These are phyloP conservation scores for Elaeidobius kamerunicus DNA, from an alignment of 2,888 invertebrate species.

Conservation along the genomic window DNA sequence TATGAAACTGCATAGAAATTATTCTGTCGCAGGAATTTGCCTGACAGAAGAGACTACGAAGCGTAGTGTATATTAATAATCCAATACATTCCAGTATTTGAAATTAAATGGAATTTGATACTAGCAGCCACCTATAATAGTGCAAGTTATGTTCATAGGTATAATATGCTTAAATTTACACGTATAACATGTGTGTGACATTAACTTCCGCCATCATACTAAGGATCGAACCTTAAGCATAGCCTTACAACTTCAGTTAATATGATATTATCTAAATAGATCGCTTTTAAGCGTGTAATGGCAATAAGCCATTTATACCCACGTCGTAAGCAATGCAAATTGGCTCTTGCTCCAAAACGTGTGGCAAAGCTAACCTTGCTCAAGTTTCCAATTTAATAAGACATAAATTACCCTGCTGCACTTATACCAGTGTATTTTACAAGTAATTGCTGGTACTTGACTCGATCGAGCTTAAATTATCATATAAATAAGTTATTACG, in stretches of 20 bases:
- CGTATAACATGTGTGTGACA: neutral
- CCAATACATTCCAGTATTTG: too few species aligned
- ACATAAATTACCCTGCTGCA: constrained; percentile 23
- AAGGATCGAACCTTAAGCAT: neutral
- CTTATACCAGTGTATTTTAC: constrained; percentile 21
- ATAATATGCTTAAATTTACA: too few species aligned
- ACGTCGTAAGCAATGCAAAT: constrained; percentile 20
- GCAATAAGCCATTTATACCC: constrained; percentile 18
- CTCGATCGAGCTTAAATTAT: constrained; percentile 12
- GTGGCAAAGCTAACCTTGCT: constrained; percentile 22
- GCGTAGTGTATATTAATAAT: too few species aligned
- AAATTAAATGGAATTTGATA: too few species aligned
- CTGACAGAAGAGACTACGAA: too few species aligned
- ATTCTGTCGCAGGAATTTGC: too few species aligned
- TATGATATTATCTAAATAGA: neutral
- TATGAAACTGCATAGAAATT: too few species aligned
- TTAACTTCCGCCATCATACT: neutral
- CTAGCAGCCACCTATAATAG: too few species aligned
- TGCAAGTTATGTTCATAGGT: too few species aligned
- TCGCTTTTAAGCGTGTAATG: constrained; percentile 6
- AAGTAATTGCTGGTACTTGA: constrained; percentile 19
- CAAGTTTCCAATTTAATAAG: constrained; percentile 25
- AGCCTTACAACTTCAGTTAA: neutral
- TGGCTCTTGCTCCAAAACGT: constrained; percentile 19
- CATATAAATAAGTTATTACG: constrained; percentile 13